Evolutionary conservation across 2,888 invertebrate species (phyloP).

Genomic region (Eupithecia exiguata): DNA sequence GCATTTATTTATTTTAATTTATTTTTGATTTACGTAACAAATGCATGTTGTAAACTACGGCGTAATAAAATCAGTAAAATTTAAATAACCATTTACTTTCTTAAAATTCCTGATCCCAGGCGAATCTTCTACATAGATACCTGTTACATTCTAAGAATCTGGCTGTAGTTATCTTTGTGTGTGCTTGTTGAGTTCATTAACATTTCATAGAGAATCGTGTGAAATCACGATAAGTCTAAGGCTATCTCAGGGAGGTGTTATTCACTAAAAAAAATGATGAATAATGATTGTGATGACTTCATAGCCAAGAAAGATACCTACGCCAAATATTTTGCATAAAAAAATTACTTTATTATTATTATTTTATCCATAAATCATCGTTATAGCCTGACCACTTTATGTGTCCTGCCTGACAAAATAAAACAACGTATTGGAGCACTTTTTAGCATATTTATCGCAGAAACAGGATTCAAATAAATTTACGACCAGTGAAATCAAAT

Average conservation of each 20-base stretch:
- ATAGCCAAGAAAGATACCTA: constrained; percentile 4
- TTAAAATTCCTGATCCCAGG: background rate
- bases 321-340: background rate
- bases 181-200: background rate
- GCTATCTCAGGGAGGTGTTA: constrained; percentile 3
- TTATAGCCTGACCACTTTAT: background rate
- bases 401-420: constrained; percentile 16
- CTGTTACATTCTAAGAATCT: background rate
- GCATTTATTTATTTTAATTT: constrained; percentile 57
- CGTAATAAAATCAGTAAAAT: constrained; percentile 26
- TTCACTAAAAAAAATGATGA: constrained; percentile 10
- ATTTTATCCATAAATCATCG: background rate
- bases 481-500: constrained; percentile 20
- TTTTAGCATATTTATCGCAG: constrained; percentile 19
- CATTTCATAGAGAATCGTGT: background rate
- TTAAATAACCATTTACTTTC: background rate
- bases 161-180: background rate
- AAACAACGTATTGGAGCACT: constrained; percentile 24
- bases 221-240: background rate
- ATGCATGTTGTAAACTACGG: constrained; percentile 14
- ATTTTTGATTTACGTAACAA: constrained; percentile 33
- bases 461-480: constrained; percentile 20
- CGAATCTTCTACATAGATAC: background rate
- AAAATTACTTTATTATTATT: no score
- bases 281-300: constrained; percentile 23